Evolutionary conservation across 37 sponge, comb jelly and placozoan genomes (phyloP), one percentile per base, ranked within the genome.

Genomic region (Halichondria panicea): DNA sequence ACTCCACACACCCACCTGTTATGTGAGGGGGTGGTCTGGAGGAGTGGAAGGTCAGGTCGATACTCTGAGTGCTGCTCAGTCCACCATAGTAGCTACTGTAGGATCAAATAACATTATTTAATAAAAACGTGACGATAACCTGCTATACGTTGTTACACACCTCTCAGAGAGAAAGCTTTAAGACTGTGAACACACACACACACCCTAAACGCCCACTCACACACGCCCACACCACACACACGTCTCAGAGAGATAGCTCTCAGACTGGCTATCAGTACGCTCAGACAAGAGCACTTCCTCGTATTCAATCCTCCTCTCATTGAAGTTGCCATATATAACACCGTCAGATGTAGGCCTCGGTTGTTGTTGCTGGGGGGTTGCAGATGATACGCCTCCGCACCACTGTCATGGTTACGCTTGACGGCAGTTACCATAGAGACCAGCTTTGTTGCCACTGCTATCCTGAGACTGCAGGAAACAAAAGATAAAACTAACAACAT

Each of bases 11-110:
- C 41, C 40, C 42, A 55, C 73, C 74, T 61, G 64, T 82, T 82
- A 74, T 82, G 82, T 12, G 82, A 55, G 3, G 69, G 70, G 18
- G 60, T 64, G 56, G 82, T 55, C 27, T 76, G 35, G 25, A 72
- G 15, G 86, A 81, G 66, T 91, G 86, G 78, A 91, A 91, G 42
- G 91, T 80, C 43, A 91, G 87, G 78, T 85, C 70, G 41, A 89
- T 70, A 46, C 79, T 75, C 53, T 81, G 83, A 39, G 69, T 74
- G 40, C 57, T 67, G 50, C 82, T 81, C 41, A 79, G 55, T 39
- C 74, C 74, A 54, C 73, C 72, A 39, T 72, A 74, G 35, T 66
- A 82, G 55, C 82, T 82, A 53, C 82, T 56, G 55, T 28, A 22
- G 22, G 31, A n/a, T 3, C 55, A 55, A 32, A 79, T 39, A 40